phyloP scores from a whole-genome alignment of 2,888 invertebrate genomes.

The Hanleya hanleyi region DNA sequence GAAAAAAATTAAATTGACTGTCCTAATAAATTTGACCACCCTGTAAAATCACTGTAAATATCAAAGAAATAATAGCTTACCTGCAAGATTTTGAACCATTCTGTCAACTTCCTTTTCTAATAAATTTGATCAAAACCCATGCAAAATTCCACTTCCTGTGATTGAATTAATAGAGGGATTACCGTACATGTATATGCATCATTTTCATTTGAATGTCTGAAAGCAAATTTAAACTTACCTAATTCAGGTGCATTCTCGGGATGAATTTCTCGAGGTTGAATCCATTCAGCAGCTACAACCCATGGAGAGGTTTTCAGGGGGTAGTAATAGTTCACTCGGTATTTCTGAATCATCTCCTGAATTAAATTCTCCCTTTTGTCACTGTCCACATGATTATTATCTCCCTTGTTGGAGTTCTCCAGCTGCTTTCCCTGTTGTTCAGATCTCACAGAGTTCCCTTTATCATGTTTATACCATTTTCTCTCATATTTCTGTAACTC shows the following conservation, averaged over 20 bases:
- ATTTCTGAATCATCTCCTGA: slow-evolving; percentile 44
- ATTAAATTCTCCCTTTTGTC: neutral
- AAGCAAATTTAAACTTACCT: too few relatives aligned
- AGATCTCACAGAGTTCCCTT: slow-evolving; percentile 6
- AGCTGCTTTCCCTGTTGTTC: slow-evolving; percentile 9
- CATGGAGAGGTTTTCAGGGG: slow-evolving; percentile 52
- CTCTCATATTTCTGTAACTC: slow-evolving; percentile 23
- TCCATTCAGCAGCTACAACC: slow-evolving; percentile 67
- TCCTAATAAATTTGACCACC: too few relatives aligned
- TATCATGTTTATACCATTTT: slow-evolving; percentile 9
- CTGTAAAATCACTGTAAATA: too few relatives aligned
- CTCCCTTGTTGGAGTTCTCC: neutral
- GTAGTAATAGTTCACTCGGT: slow-evolving; percentile 36
- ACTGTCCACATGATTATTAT: neutral
- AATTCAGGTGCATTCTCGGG: slow-evolving; percentile 60
- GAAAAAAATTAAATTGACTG: too few relatives aligned
- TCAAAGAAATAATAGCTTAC: too few relatives aligned
- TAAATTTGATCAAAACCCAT: too few relatives aligned
- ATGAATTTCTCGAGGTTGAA: slow-evolving; percentile 60
- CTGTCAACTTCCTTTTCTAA: too few relatives aligned
- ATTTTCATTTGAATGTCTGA: too few relatives aligned
- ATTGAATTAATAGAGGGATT: too few relatives aligned
- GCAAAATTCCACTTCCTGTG: too few relatives aligned
- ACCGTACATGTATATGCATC: too few relatives aligned
- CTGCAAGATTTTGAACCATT: too few relatives aligned